phyloP scores from a whole-genome alignment of 1,140 invertebrate genomes.

The Diprion similis region DNA sequence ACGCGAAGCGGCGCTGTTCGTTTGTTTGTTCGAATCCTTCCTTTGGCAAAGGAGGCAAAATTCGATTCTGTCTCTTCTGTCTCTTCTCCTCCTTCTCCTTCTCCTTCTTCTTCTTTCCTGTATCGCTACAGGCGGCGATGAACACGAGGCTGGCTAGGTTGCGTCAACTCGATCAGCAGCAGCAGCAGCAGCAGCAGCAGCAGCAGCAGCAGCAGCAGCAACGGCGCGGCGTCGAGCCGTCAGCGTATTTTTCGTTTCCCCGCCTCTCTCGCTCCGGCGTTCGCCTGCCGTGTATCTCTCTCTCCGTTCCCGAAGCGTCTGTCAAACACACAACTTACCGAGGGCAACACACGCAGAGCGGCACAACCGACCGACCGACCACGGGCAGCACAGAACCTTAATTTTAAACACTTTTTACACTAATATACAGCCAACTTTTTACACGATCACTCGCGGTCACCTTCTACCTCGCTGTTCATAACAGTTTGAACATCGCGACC shows the following conservation, averaged over 20 bases:
- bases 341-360: too few relatives aligned
- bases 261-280: conserved; percentile 13
- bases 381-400: too few relatives aligned
- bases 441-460: too few relatives aligned
- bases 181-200: conserved; percentile 16
- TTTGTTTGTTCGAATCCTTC: conserved; percentile 27
- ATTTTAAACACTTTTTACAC: not conserved
- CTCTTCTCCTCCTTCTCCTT: conserved; percentile 14
- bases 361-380: too few relatives aligned
- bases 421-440: not conserved
- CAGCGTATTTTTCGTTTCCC: conserved; percentile 7
- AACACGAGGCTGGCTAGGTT: conserved; percentile 15
- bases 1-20: conserved; percentile 28
- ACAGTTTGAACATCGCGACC: not conserved
- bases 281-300: conserved; percentile 14
- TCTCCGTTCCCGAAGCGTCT: not conserved
- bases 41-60: conserved; percentile 5
- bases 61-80: conserved; percentile 8
- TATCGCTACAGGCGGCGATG: not conserved
- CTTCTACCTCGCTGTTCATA: not conserved
- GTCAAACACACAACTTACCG: not conserved
- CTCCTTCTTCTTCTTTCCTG: not conserved
- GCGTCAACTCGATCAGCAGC: conserved; percentile 9
- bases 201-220: conserved; percentile 15
- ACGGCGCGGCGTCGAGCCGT: conserved; percentile 23